A percentile compares a stretch with the other conserved stretches of the same genome.
These are phyloP conservation scores for Catamblyrhynchus diadema DNA, from an alignment of 2,797 vertebrate genomes.

Conservation along the genomic window DNA sequence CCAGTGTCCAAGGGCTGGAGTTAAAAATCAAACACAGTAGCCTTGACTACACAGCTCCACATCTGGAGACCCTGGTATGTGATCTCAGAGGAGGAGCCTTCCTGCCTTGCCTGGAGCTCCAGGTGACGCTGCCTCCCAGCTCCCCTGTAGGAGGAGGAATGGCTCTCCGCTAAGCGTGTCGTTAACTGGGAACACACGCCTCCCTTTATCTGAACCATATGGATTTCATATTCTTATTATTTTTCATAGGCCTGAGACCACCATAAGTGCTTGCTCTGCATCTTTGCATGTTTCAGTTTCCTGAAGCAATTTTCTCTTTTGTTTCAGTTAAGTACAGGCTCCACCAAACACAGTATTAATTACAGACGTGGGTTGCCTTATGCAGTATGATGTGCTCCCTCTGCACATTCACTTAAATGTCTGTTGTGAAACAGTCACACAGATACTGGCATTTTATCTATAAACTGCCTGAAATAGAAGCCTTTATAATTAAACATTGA, in stretches of 20 bases:
- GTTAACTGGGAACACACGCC: background rate
- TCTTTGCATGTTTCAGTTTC: conserved; percentile 42
- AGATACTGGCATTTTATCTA: background rate
- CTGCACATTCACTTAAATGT: background rate
- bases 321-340: conserved; percentile 6
- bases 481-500: background rate
- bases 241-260: background rate
- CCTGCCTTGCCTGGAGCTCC: background rate
- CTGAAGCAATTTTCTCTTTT: background rate
- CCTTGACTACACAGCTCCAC: background rate
- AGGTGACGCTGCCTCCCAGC: background rate
- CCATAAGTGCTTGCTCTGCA: background rate
- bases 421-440: conserved; percentile 2
- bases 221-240: background rate
- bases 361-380: background rate
- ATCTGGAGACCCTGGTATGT: background rate
- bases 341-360: conserved; percentile 3
- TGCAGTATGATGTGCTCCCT: background rate
- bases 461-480: conserved; percentile 3
- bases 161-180: background rate
- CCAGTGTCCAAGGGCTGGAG: background rate
- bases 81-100: background rate
- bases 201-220: background rate
- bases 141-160: background rate
- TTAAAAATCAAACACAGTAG: background rate